These are phyloP conservation scores for Pterostichus niger DNA, from an alignment of 2,888 invertebrate species.

Conservation along the genomic window DNA sequence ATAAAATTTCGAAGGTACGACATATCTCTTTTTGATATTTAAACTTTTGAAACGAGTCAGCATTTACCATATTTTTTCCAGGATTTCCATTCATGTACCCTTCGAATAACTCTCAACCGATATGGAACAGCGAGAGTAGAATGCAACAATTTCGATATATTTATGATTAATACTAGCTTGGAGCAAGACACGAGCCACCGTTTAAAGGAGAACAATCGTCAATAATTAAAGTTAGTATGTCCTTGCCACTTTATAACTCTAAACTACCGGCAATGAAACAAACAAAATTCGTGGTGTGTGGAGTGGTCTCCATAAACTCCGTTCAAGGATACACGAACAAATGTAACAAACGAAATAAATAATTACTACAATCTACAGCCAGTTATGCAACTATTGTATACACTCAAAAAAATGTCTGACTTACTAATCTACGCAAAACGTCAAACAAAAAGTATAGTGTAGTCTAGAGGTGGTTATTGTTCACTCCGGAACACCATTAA, in stretches of 20 bases:
- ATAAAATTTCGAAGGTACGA: too few relatives aligned
- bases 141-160: not conserved
- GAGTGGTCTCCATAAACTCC: not conserved
- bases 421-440: not conserved
- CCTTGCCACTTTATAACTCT: slow-evolving; percentile 4
- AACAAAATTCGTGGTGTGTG: slow-evolving; percentile 8
- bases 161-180: slow-evolving; percentile 14
- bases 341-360: not conserved
- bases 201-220: not conserved
- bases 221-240: slow-evolving; percentile 1
- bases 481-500: slow-evolving; percentile 4
- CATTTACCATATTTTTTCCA: slow-evolving; percentile 3
- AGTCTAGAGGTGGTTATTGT: slow-evolving; percentile 5
- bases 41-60: too few relatives aligned
- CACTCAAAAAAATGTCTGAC: not conserved
- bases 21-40: not conserved
- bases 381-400: not conserved
- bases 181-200: slow-evolving; percentile 9
- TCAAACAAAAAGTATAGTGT: not conserved
- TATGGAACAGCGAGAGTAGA: not conserved
- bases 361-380: not conserved
- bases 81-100: not conserved
- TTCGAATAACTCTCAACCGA: not conserved
- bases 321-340: slow-evolving; percentile 10
- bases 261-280: not conserved